Conservation (phyloP, 1,140 invertebrate genomes). For the Muscidifurax raptorellus region DNA sequence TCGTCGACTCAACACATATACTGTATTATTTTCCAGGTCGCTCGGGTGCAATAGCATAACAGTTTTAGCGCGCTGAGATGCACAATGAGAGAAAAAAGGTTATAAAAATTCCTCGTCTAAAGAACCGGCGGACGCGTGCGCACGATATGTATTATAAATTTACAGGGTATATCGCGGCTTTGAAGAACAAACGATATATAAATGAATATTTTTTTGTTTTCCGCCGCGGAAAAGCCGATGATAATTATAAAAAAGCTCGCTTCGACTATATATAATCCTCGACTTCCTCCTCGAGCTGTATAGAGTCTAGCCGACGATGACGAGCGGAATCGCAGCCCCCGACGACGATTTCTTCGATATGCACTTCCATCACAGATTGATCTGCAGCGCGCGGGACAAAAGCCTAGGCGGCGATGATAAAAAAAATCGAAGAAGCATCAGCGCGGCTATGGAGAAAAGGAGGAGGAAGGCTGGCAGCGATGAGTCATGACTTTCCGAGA, state of each 20-base stretch:
- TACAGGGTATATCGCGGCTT: background rate
- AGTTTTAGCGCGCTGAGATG: slow-evolving; percentile 4
- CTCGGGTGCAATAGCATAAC: background rate
- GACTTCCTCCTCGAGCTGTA: background rate
- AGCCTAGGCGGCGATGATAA: background rate
- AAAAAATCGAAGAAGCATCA: background rate
- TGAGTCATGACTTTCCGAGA: slow-evolving; percentile 49
- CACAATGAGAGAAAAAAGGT: slow-evolving; percentile 33
- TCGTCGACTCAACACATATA: too few relatives aligned
- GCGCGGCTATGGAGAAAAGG: background rate
- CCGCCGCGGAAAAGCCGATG: background rate
- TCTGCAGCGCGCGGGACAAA: background rate
- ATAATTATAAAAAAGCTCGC: background rate
- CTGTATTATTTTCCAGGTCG: slow-evolving; percentile 35
- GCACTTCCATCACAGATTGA: background rate
- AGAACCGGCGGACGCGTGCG: too few relatives aligned
- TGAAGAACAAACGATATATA: too few relatives aligned
- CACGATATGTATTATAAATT: too few relatives aligned
- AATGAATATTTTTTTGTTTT: too few relatives aligned
- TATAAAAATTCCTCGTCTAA: slow-evolving; percentile 37
- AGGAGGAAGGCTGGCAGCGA: slow-evolving; percentile 13
- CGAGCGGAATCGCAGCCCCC: background rate
- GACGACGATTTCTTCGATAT: background rate
- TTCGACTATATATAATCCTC: background rate
- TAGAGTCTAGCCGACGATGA: background rate